Percentiles rank a stretch among this genome's conserved stretches.
Evolutionary conservation across 2,888 invertebrate genomes (phyloP).

Genomic region (Sicus ferrugineus): DNA sequence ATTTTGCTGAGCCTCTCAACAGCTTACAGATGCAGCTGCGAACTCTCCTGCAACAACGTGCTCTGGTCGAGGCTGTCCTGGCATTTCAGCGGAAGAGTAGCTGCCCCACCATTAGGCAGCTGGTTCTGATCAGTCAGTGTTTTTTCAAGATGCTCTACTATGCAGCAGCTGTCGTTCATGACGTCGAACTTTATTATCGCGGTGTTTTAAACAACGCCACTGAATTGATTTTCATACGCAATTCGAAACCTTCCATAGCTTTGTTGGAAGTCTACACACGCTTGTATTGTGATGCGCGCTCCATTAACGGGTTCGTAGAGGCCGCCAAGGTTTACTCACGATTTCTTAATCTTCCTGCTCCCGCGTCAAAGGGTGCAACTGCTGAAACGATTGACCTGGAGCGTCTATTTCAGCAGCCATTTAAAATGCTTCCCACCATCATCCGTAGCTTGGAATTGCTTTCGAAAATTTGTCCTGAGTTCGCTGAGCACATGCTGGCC

Average conservation of each 20-base stretch:
- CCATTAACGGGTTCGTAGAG: conserved; percentile 74
- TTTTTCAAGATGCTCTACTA: conserved; percentile 76
- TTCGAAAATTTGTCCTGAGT: conserved; percentile 49
- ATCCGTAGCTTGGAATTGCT: conserved; percentile 57
- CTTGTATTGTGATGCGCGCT: conserved; percentile 77
- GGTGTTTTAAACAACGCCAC: conserved; percentile 71
- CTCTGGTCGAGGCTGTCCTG: conserved; percentile 41
- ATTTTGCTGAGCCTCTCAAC: conserved; percentile 40
- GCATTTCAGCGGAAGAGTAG: conserved; percentile 36
- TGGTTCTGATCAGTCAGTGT: conserved; percentile 67
- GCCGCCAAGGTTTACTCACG: conserved; percentile 67
- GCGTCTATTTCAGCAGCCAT: conserved; percentile 57
- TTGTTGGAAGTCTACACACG: conserved; percentile 76
- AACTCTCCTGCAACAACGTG: conserved; percentile 49
- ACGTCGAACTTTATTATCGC: conserved; percentile 75
- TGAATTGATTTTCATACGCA: conserved; percentile 74
- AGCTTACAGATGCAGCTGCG: conserved; percentile 56
- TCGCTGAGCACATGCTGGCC: conserved; percentile 53
- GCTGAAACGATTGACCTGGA: conserved; percentile 43
- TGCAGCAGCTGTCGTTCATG: conserved; percentile 73
- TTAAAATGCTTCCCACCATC: conserved; percentile 56
- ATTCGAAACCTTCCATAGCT: conserved; percentile 76
- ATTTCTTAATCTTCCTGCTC: conserved; percentile 39
- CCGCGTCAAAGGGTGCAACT: conserved; percentile 40
- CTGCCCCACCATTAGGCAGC: conserved; percentile 41